Percentiles rank a stretch among this genome's conserved stretches.
phyloP scores from a whole-genome alignment of 2,888 invertebrate species.

The Zeuzera pyrina region DNA sequence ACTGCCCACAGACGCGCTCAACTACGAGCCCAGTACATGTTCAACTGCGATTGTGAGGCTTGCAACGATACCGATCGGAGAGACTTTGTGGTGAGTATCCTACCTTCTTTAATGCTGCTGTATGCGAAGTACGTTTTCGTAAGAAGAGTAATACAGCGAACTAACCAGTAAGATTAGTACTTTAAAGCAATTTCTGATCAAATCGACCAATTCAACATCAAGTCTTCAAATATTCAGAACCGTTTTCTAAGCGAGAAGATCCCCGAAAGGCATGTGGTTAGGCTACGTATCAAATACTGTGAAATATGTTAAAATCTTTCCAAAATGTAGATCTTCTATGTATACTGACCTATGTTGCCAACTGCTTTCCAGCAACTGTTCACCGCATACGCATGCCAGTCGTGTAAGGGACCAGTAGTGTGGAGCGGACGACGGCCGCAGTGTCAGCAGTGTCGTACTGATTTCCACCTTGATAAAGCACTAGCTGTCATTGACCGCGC shows the following conservation, averaged over 20 bases:
- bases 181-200: no score
- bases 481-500: constrained; percentile 36
- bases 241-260: no score
- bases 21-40: constrained; percentile 82
- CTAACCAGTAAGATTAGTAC: no score
- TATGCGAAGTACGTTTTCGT: no score
- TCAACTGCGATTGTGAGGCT: constrained; percentile 82
- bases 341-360: no score
- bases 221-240: no score
- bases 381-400: constrained; percentile 51
- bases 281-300: no score
- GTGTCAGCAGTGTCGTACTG: constrained; percentile 45
- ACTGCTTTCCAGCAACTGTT: constrained; percentile 39
- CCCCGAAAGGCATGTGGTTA: no score
- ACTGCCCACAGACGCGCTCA: constrained; percentile 73
- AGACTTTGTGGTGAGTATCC: constrained; percentile 43
- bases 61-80: constrained; percentile 65
- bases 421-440: constrained; percentile 23
- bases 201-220: no score
- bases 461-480: constrained; percentile 33
- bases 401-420: constrained; percentile 53
- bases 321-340: no score
- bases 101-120: neutral
- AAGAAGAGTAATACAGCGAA: no score
- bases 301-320: no score